These are phyloP conservation scores for Monochamus saltuarius DNA, from an alignment of 1,140 invertebrate genomes.

Conservation along the genomic window DNA sequence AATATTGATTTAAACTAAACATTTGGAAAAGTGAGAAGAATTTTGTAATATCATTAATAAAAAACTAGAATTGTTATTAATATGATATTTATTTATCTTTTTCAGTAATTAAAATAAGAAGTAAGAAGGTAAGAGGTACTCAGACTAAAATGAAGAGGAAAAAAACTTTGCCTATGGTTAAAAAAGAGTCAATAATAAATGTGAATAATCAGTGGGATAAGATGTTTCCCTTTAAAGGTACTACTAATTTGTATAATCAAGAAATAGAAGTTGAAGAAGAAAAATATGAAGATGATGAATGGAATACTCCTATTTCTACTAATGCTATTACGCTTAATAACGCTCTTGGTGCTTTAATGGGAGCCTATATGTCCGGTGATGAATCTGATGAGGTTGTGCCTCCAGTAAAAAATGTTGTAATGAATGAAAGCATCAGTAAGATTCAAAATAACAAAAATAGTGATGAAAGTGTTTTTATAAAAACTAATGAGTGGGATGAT, in stretches of 20 bases:
- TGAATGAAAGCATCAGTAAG: conserved; percentile 17
- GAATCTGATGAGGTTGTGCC: conserved; percentile 29
- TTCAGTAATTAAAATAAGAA: conserved; percentile 19
- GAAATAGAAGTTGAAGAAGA: conserved; percentile 34
- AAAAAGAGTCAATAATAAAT: conserved; percentile 40
- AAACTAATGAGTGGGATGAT: conserved; percentile 34
- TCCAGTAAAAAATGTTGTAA: conserved; percentile 23
- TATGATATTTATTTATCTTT: background rate
- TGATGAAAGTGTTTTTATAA: conserved; percentile 22
- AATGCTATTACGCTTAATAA: conserved; percentile 50
- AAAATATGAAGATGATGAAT: conserved; percentile 48
- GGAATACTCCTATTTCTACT: conserved; percentile 32
- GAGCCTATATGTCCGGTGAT: conserved; percentile 57
- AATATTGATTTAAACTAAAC: no score
- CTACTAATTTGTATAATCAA: conserved; percentile 40
- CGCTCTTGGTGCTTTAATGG: conserved; percentile 56
- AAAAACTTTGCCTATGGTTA: conserved; percentile 17
- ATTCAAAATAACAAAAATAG: conserved; percentile 22
- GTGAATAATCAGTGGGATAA: conserved; percentile 48
- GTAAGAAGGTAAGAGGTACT: background rate
- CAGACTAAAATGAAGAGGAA: conserved; percentile 20
- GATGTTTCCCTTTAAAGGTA: conserved; percentile 51
- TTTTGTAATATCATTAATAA: no score
- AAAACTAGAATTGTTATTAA: no score
- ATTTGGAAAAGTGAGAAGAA: no score